phyloP scores from a whole-genome alignment of 2,113 vertebrate genomes.

The Mesocricetus auratus region DNA sequence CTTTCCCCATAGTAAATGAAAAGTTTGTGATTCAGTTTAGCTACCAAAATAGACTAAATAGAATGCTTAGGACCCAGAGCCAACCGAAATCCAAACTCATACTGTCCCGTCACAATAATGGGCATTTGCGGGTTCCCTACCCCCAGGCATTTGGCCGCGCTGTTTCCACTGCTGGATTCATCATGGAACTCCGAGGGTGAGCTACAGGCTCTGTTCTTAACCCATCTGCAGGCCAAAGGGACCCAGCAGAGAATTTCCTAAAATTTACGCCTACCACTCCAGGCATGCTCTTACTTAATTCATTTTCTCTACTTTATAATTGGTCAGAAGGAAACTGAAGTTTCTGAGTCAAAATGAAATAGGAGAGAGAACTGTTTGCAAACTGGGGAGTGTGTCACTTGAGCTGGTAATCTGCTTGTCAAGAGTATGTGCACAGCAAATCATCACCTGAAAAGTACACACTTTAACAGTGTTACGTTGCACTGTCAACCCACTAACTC shows the following conservation, averaged over 20 bases:
- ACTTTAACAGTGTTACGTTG: background rate
- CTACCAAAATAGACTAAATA: conserved; percentile 32
- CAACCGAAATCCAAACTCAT: conserved; percentile 45
- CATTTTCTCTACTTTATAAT: background rate
- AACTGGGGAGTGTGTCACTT: conserved; percentile 4
- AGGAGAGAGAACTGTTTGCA: conserved; percentile 9
- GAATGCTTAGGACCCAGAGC: conserved; percentile 8
- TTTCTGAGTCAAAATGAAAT: conserved; percentile 48
- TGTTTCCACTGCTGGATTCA: background rate
- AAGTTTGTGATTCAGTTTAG: conserved; percentile 56
- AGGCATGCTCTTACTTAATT: background rate
- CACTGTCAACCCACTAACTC: background rate
- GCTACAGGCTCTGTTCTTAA: background rate
- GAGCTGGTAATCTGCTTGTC: background rate
- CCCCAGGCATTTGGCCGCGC: background rate
- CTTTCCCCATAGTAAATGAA: conserved; percentile 62
- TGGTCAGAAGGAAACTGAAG: conserved; percentile 57
- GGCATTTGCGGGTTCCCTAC: background rate
- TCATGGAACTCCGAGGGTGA: background rate
- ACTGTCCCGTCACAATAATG: background rate
- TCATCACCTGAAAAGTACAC: background rate
- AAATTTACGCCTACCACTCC: background rate
- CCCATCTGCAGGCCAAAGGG: background rate
- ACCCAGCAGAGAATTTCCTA: background rate
- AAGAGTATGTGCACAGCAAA: background rate